A percentile compares a stretch with the other conserved stretches of the same genome.
These are phyloP conservation scores for Caenorhabditis wallacei DNA, from an alignment of 2,888 invertebrate genomes.

Conservation along the genomic window DNA sequence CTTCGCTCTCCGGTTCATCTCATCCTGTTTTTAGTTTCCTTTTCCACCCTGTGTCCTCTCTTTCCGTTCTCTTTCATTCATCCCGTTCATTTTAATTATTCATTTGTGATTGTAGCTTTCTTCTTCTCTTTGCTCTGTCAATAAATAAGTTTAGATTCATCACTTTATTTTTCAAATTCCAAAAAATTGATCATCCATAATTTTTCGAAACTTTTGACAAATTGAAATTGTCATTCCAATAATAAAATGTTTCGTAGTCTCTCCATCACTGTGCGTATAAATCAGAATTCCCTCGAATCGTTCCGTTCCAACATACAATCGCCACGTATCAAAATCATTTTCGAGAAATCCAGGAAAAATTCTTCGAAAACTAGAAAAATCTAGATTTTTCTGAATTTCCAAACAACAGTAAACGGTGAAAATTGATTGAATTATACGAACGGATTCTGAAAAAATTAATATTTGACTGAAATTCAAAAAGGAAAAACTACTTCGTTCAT, in stretches of 20 bases:
- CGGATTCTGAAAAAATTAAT: conserved; percentile 23
- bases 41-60: conserved; percentile 1
- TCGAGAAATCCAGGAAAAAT: conserved; percentile 33
- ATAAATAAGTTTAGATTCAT: conserved; percentile 22
- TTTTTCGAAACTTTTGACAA: conserved; percentile 12
- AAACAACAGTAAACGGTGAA: conserved; percentile 1
- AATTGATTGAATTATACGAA: conserved; percentile 28
- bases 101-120: conserved; percentile 2
- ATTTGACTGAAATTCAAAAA: neutral
- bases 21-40: conserved; percentile 7
- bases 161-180: conserved; percentile 21
- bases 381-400: neutral
- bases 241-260: neutral
- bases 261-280: conserved; percentile 11
- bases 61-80: neutral
- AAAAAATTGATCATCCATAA: conserved; percentile 10
- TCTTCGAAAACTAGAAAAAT: conserved; percentile 38
- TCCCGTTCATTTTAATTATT: neutral
- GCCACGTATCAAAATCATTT: conserved; percentile 50
- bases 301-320: conserved; percentile 35
- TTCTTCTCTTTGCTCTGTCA: conserved; percentile 16
- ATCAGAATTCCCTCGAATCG: conserved; percentile 31
- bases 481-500: conserved; percentile 31
- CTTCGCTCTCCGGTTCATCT: conserved; percentile 1
- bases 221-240: neutral